Evolutionary conservation across 2,797 vertebrate genomes (phyloP).

Genomic region (Chaetodon trifasciatus): DNA sequence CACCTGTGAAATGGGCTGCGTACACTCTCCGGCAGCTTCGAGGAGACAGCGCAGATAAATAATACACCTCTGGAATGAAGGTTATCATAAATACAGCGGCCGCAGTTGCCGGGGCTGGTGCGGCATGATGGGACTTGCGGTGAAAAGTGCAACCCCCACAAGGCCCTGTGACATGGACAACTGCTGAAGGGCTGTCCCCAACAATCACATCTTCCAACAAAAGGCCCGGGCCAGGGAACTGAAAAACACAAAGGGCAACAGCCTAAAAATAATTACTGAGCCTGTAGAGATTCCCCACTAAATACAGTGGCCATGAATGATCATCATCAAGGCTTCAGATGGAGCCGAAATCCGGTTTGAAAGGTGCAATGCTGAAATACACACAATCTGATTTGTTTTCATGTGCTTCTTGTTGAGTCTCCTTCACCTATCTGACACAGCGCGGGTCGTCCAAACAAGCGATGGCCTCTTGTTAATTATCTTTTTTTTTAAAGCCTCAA

Average conservation of each 20-base stretch:
- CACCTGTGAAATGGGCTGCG: slow-evolving; percentile 16
- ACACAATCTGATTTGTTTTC: neutral
- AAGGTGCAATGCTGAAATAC: neutral
- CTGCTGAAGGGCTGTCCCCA: slow-evolving; percentile 83
- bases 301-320: slow-evolving; percentile 43
- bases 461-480: slow-evolving; percentile 14
- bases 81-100: slow-evolving; percentile 51
- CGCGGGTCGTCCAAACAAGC: neutral
- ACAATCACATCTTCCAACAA: slow-evolving; percentile 75
- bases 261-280: slow-evolving; percentile 78
- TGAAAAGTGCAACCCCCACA: slow-evolving; percentile 72
- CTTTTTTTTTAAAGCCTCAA: slow-evolving; percentile 33
- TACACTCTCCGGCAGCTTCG: neutral
- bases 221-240: slow-evolving; percentile 59
- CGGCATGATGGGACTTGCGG: slow-evolving; percentile 51
- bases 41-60: slow-evolving; percentile 50
- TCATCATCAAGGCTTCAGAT: slow-evolving; percentile 45
- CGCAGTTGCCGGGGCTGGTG: slow-evolving; percentile 42
- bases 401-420: slow-evolving; percentile 12
- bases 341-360: slow-evolving; percentile 8
- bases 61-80: slow-evolving; percentile 47
- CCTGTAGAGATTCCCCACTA: slow-evolving; percentile 55
- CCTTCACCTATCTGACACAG: neutral
- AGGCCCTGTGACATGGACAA: slow-evolving; percentile 77
- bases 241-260: slow-evolving; percentile 75